Evolutionary conservation across 2,888 invertebrate genomes (phyloP).

Genomic region (Crioceris asparagi): DNA sequence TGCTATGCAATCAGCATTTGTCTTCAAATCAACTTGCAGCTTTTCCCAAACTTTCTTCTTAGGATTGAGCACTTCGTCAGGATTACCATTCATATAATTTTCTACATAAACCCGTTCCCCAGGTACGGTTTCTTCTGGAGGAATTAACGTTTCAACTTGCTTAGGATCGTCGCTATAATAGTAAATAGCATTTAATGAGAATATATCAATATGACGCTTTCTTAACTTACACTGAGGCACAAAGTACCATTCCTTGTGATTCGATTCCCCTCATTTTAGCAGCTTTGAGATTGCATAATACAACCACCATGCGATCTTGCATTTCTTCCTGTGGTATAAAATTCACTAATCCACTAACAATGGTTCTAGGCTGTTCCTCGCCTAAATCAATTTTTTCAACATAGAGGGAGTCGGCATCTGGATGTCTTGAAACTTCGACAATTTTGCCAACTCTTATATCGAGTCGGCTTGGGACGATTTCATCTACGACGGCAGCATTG

Average conservation of each 20-base stretch:
- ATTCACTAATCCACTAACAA: constrained; percentile 86
- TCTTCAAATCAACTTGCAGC: constrained; percentile 67
- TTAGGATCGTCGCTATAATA: constrained; percentile 55
- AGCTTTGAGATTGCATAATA: constrained; percentile 92
- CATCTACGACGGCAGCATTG: constrained; percentile 40
- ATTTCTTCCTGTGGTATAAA: constrained; percentile 85
- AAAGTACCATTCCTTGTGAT: constrained; percentile 89
- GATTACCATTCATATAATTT: constrained; percentile 63
- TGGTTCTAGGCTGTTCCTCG: constrained; percentile 56
- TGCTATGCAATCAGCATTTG: constrained; percentile 59
- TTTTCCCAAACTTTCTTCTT: constrained; percentile 97
- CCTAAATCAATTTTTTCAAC: constrained; percentile 88
- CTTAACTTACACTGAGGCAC: constrained; percentile 61
- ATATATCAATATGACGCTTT: background rate
- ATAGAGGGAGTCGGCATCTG: constrained; percentile 85
- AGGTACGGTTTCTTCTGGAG: constrained; percentile 63
- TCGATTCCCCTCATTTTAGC: constrained; percentile 91
- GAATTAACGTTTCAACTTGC: constrained; percentile 74
- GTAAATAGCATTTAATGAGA: background rate
- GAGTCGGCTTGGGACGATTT: constrained; percentile 59
- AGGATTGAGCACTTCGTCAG: constrained; percentile 82
- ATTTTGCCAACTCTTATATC: constrained; percentile 85
- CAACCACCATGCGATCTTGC: constrained; percentile 79
- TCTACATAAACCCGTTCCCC: constrained; percentile 80
- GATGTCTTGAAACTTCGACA: constrained; percentile 72